These are phyloP conservation scores for Pipra filicauda DNA, from an alignment of 2,113 vertebrate species.

Conservation along the genomic window DNA sequence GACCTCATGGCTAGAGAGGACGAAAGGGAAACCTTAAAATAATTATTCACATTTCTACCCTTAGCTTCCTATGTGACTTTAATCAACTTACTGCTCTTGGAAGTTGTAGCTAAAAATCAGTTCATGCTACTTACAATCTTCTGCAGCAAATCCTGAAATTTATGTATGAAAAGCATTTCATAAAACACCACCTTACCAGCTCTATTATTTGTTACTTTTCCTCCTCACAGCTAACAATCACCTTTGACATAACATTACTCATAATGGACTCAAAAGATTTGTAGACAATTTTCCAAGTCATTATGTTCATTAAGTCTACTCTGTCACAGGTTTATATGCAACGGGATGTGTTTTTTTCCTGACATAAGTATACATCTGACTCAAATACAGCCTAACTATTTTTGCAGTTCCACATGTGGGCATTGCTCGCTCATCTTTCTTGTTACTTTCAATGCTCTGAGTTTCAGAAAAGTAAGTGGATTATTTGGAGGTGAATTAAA, in stretches of 20 bases:
- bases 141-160: not conserved
- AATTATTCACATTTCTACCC: not conserved
- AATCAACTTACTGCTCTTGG: not conserved
- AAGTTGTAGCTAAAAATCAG: not conserved
- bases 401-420: not conserved
- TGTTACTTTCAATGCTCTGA: not conserved
- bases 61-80: not conserved
- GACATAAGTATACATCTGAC: not conserved
- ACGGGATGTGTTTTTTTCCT: not conserved
- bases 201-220: not conserved
- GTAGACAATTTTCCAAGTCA: conserved; percentile 13
- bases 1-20: not conserved
- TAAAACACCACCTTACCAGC: not conserved
- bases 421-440: not conserved
- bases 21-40: not conserved
- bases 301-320: not conserved
- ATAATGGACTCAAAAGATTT: not conserved
- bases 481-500: not conserved
- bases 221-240: not conserved
- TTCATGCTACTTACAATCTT: not conserved
- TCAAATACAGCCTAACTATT: not conserved
- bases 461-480: not conserved
- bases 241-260: not conserved
- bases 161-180: not conserved
- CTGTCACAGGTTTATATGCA: not conserved